These are phyloP conservation scores for Spisula subtruncata DNA, from an alignment of 2,888 invertebrate genomes.

Conservation along the genomic window DNA sequence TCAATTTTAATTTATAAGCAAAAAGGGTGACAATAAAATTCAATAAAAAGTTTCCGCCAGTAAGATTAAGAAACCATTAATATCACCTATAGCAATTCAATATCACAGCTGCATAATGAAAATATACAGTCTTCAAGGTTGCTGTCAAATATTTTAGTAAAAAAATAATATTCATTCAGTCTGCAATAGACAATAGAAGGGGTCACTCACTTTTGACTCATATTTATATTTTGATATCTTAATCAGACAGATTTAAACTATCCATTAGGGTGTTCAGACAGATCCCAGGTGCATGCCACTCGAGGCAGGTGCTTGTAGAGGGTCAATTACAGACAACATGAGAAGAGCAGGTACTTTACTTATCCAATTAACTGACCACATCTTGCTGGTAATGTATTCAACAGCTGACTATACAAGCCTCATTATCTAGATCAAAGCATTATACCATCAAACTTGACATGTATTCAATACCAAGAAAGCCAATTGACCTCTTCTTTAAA, in stretches of 20 bases:
- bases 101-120: background rate
- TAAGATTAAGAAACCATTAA: background rate
- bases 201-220: background rate
- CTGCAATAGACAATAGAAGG: background rate
- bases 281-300: conserved; percentile 41
- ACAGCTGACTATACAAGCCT: conserved; percentile 28
- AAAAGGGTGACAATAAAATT: background rate
- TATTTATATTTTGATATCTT: background rate
- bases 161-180: background rate
- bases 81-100: background rate
- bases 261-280: background rate
- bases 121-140: background rate
- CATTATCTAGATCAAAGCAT: background rate
- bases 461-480: background rate
- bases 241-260: background rate
- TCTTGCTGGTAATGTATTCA: conserved; percentile 28
- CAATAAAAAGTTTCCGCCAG: no score
- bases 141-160: background rate
- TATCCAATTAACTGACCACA: conserved; percentile 44
- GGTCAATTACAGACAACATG: conserved; percentile 36
- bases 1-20: conserved; percentile 11
- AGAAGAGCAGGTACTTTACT: conserved; percentile 31
- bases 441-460: background rate
- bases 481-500: background rate
- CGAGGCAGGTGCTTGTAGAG: conserved; percentile 34